phyloP scores from a whole-genome alignment of 64 coral and sea anemone genomes.

The Porites lutea region DNA sequence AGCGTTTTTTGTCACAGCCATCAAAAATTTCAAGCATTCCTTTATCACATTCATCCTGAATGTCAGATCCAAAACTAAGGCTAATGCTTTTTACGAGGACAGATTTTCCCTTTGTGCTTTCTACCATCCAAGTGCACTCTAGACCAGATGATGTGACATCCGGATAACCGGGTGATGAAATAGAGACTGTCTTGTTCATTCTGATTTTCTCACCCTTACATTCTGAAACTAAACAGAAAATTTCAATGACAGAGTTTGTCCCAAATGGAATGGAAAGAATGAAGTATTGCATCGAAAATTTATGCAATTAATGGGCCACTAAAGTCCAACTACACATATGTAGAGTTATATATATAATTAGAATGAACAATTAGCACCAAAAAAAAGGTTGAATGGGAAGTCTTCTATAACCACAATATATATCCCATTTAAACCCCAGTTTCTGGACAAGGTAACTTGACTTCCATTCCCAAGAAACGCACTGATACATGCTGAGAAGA shows the following conservation, averaged over 20 bases:
- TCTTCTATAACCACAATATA: too few relatives aligned
- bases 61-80: slow-evolving; percentile 43
- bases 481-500: too few relatives aligned
- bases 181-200: slow-evolving; percentile 22
- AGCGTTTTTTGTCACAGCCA: slow-evolving; percentile 58
- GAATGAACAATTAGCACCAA: too few relatives aligned
- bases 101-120: slow-evolving; percentile 11
- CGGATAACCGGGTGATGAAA: slow-evolving; percentile 39
- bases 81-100: not conserved
- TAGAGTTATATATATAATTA: too few relatives aligned
- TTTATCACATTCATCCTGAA: slow-evolving; percentile 21
- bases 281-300: too few relatives aligned
- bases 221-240: not conserved
- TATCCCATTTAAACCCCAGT: too few relatives aligned
- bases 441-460: too few relatives aligned
- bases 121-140: slow-evolving; percentile 40
- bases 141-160: not conserved
- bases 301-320: too few relatives aligned
- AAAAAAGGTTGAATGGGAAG: too few relatives aligned
- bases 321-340: too few relatives aligned
- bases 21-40: slow-evolving; percentile 86
- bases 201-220: not conserved
- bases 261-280: not conserved
- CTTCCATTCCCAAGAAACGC: too few relatives aligned
- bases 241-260: not conserved